Percentiles rank a stretch among this genome's conserved stretches.
These are phyloP conservation scores for human DNA, from an alignment of 2,113 vertebrate genomes.

Conservation along the genomic window DNA sequence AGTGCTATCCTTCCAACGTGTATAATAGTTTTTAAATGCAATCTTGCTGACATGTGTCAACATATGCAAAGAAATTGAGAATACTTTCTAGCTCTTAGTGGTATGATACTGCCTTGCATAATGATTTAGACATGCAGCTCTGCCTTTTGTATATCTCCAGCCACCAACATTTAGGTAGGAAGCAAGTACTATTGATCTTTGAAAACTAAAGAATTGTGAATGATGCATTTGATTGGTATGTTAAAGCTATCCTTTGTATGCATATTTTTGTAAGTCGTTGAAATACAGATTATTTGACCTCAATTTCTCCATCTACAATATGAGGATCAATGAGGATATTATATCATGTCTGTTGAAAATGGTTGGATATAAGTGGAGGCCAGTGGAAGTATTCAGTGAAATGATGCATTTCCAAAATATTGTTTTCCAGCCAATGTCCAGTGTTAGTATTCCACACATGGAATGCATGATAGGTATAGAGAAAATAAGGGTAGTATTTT, in stretches of 20 bases:
- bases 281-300: constrained; percentile 10
- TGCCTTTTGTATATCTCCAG: background rate
- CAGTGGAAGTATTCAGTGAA: background rate
- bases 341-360: background rate
- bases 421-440: background rate
- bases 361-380: background rate
- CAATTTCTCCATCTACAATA: background rate
- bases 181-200: background rate
- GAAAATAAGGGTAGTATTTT: constrained; percentile 57
- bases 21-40: background rate
- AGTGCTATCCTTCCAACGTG: background rate
- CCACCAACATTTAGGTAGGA: background rate
- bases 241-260: background rate
- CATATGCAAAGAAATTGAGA: background rate
- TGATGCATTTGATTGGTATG: background rate
- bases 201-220: background rate
- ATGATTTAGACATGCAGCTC: background rate
- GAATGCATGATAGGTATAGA: background rate
- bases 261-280: constrained; percentile 22
- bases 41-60: background rate
- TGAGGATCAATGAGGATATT: constrained; percentile 6
- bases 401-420: background rate
- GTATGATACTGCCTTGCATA: background rate
- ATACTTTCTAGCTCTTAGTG: background rate
- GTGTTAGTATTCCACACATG: background rate